Evolutionary conservation across 2,888 invertebrate species (phyloP).

Genomic region (Tricholauxania praeusta): DNA sequence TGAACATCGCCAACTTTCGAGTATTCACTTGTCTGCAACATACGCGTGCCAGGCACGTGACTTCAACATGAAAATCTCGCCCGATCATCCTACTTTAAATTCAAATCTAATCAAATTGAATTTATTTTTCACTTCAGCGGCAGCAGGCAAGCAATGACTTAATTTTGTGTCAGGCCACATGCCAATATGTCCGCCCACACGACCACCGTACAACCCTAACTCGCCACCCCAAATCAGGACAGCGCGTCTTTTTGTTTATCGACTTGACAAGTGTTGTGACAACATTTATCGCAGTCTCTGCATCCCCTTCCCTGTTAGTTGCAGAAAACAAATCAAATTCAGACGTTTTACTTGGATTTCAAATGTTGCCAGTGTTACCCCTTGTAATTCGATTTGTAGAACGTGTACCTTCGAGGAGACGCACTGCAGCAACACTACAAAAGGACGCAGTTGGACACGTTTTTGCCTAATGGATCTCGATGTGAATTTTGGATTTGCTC

Average conservation of each 20-base stretch:
- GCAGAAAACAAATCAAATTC: conserved; percentile 29
- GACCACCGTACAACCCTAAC: conserved; percentile 34
- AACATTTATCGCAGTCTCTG: conserved; percentile 57
- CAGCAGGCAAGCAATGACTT: conserved; percentile 35
- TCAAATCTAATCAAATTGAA: conserved; percentile 67
- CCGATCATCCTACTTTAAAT: conserved; percentile 63
- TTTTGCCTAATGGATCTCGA: conserved; percentile 60
- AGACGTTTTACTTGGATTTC: background rate
- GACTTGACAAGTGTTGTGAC: conserved; percentile 64
- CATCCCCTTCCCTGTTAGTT: background rate
- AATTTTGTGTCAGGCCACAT: conserved; percentile 44
- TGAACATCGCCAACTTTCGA: conserved; percentile 9
- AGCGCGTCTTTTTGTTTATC: conserved; percentile 56
- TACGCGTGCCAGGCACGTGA: conserved; percentile 49
- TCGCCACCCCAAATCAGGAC: conserved; percentile 36
- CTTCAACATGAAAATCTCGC: conserved; percentile 58
- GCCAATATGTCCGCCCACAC: conserved; percentile 38
- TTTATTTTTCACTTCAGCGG: conserved; percentile 47
- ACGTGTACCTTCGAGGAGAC: conserved; percentile 40
- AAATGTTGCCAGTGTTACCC: conserved; percentile 1
- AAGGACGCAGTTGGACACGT: conserved; percentile 57
- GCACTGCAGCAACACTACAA: conserved; percentile 9
- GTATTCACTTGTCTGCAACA: conserved; percentile 13
- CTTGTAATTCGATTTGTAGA: conserved; percentile 59
- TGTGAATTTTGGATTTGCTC: conserved; percentile 53